A percentile compares a stretch with the other conserved stretches of the same genome.
These are phyloP conservation scores for Ceratosolen solmsi DNA, from an alignment of 1,140 invertebrate species.

Conservation along the genomic window DNA sequence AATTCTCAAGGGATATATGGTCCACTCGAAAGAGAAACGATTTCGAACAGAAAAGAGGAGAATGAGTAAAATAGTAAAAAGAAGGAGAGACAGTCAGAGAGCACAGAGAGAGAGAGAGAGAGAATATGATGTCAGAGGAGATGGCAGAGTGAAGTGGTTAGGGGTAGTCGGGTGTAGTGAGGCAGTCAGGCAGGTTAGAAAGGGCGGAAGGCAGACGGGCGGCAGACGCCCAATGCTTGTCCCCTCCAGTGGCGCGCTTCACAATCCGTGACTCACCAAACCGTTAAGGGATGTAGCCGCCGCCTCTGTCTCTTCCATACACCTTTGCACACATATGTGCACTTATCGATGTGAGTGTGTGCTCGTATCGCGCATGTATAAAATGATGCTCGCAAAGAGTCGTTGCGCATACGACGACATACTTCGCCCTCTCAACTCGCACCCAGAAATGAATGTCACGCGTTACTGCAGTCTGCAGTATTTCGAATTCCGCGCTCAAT, in stretches of 20 bases:
- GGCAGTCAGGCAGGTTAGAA: conserved; percentile 59
- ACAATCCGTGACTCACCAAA: conserved; percentile 71
- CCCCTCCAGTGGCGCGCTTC: conserved; percentile 59
- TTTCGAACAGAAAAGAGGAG: background rate
- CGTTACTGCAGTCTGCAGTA: conserved; percentile 21
- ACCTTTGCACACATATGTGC: background rate
- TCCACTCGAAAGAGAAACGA: background rate
- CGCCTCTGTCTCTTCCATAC: conserved; percentile 55
- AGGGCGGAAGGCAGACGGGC: conserved; percentile 68
- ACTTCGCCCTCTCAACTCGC: background rate
- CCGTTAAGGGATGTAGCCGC: conserved; percentile 71
- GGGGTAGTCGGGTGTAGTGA: conserved; percentile 58
- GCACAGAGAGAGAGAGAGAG: conserved; percentile 49
- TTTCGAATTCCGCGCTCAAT: background rate
- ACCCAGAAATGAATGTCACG: background rate
- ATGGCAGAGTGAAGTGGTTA: conserved; percentile 56
- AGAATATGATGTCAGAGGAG: conserved; percentile 46
- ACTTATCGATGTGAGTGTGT: background rate
- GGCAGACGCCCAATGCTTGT: conserved; percentile 71
- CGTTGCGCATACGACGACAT: too few species aligned
- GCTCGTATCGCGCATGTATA: background rate
- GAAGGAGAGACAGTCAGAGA: conserved; percentile 32
- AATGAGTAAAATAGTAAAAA: conserved; percentile 6
- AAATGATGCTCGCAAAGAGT: background rate
- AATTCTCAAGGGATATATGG: background rate